phyloP scores from a whole-genome alignment of 2,888 invertebrate genomes.

The Fabriciana adippe region DNA sequence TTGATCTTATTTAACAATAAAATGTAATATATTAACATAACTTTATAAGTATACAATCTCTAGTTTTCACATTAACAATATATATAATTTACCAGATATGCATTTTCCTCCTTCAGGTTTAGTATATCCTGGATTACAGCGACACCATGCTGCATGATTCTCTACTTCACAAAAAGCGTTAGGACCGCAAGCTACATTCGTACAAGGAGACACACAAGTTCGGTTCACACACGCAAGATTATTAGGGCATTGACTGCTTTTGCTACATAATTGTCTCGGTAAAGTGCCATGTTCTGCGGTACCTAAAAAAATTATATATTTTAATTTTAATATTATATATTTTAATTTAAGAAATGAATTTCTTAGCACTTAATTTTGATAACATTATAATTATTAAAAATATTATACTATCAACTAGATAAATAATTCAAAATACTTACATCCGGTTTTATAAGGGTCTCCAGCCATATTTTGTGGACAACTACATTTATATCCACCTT shows the following conservation, averaged over 20 bases:
- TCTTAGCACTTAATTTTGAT: neutral
- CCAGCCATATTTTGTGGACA: constrained; percentile 92
- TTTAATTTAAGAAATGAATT: neutral
- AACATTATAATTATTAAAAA: constrained; percentile 16
- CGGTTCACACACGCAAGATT: constrained; percentile 90
- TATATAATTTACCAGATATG: constrained; percentile 84
- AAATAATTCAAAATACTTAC: constrained; percentile 72
- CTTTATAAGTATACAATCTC: too few species aligned
- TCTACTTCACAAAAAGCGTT: constrained; percentile 94
- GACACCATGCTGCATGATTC: constrained; percentile 94
- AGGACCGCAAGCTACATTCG: constrained; percentile 88
- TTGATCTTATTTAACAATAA: neutral
- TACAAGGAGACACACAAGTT: constrained; percentile 91
- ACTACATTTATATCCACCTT: constrained; percentile 92
- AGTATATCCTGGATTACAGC: constrained; percentile 91
- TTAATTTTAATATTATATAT: too few species aligned
- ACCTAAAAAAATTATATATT: constrained; percentile 49
- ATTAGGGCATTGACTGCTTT: constrained; percentile 90
- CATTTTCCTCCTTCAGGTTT: constrained; percentile 92
- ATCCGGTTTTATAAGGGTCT: constrained; percentile 92
- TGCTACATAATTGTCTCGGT: constrained; percentile 86
- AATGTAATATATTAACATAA: neutral
- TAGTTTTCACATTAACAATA: neutral
- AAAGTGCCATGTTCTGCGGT: constrained; percentile 66
- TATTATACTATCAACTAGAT: neutral